A percentile compares a stretch with the other conserved stretches of the same genome.
Conservation (phyloP, 2,888 invertebrate species). For the Noctua comes region DNA sequence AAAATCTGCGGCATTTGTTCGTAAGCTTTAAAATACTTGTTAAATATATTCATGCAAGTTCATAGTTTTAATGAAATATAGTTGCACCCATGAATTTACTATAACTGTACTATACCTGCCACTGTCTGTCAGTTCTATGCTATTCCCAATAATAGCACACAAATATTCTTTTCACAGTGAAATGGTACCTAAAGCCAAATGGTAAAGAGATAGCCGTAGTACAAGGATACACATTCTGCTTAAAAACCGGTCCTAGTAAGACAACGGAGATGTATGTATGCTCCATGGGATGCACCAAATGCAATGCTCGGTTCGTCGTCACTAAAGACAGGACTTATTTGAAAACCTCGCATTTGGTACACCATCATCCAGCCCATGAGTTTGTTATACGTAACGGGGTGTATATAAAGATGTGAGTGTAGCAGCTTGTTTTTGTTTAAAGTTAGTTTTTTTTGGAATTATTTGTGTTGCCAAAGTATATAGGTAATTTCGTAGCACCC, state of each 20-base stretch:
- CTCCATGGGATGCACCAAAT: slow-evolving; percentile 5
- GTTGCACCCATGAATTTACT: background rate
- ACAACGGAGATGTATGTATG: slow-evolving; percentile 25
- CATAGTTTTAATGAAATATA: background rate
- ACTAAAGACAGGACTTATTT: slow-evolving; percentile 27
- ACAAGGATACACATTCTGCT: slow-evolving; percentile 72
- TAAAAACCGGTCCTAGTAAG: slow-evolving; percentile 2
- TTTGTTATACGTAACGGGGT: slow-evolving; percentile 14
- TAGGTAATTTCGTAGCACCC: too few species aligned
- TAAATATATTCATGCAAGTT: too few species aligned
- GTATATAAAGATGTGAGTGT: slow-evolving; percentile 14
- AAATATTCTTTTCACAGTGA: background rate
- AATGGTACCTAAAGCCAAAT: slow-evolving; percentile 1
- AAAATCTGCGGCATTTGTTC: too few species aligned
- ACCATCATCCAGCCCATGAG: slow-evolving; percentile 20
- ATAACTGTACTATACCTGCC: background rate
- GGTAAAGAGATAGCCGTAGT: slow-evolving; percentile 70
- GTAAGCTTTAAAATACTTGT: too few species aligned
- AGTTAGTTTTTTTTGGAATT: too few species aligned
- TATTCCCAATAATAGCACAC: background rate
- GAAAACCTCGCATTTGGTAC: slow-evolving; percentile 26
- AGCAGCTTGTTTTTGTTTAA: too few species aligned
- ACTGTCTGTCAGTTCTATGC: too few species aligned
- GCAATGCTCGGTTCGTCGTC: slow-evolving; percentile 31
- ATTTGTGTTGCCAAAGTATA: too few species aligned